phyloP scores from a whole-genome alignment of 1,140 invertebrate genomes.

The Cyclargus thomasi region DNA sequence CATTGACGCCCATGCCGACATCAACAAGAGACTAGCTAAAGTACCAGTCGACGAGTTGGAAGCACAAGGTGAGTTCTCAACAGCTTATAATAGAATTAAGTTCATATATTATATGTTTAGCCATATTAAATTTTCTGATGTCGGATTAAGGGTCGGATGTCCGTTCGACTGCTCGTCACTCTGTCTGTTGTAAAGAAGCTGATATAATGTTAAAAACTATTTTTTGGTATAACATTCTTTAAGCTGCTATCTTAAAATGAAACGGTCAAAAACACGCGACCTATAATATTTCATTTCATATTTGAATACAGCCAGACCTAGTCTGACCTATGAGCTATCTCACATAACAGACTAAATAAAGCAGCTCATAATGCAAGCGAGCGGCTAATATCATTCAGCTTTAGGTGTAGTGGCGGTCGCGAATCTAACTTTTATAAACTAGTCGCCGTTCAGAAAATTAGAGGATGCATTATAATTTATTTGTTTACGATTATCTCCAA shows the following conservation, averaged over 20 bases:
- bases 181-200: too few species aligned
- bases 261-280: not conserved
- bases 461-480: not conserved
- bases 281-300: not conserved
- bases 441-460: not conserved
- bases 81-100: too few species aligned
- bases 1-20: constrained; percentile 94
- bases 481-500: not conserved
- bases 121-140: too few species aligned
- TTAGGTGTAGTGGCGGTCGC: not conserved
- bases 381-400: not conserved
- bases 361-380: not conserved
- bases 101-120: too few species aligned
- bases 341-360: not conserved
- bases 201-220: too few species aligned
- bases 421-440: not conserved
- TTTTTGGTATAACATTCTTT: too few species aligned
- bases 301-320: not conserved
- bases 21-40: constrained; percentile 95
- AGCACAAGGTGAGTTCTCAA: constrained; percentile 76
- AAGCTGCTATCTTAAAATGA: too few species aligned
- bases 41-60: constrained; percentile 95
- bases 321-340: not conserved
- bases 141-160: too few species aligned
- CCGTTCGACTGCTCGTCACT: too few species aligned